These are phyloP conservation scores for Papilio aristodemus DNA, from an alignment of 1,140 invertebrate genomes.

Conservation along the genomic window DNA sequence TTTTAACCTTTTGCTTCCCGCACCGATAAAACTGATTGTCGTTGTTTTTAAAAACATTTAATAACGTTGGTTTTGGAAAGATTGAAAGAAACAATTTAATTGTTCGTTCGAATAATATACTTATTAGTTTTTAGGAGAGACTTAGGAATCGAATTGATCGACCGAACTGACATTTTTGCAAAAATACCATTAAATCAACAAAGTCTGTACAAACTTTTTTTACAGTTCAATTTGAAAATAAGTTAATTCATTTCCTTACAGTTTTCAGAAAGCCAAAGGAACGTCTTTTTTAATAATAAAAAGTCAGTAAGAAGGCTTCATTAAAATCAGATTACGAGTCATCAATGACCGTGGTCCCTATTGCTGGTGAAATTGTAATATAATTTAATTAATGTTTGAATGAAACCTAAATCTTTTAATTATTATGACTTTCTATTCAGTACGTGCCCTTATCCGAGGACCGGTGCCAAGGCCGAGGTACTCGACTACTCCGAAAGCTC, in stretches of 20 bases:
- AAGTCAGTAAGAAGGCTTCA: conserved; percentile 31
- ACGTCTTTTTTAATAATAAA: conserved; percentile 22
- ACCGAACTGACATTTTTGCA: too few species aligned
- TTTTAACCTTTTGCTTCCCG: too few species aligned
- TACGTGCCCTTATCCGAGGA: conserved; percentile 13
- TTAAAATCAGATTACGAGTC: conserved; percentile 33
- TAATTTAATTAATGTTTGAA: conserved; percentile 33
- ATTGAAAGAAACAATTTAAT: too few species aligned
- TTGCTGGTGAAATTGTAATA: conserved; percentile 30
- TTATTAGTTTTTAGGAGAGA: too few species aligned
- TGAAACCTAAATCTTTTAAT: conserved; percentile 29
- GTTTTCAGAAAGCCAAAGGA: conserved; percentile 13
- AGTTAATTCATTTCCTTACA: conserved; percentile 27
- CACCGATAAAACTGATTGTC: too few species aligned
- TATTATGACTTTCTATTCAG: conserved; percentile 28
- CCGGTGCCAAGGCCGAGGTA: conserved; percentile 17
- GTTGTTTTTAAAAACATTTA: too few species aligned
- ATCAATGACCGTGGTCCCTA: conserved; percentile 29
- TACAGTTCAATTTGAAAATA: conserved; percentile 12
- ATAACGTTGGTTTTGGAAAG: too few species aligned
- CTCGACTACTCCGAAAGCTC: conserved; percentile 25
- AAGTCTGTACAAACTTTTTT: background rate
- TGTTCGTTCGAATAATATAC: too few species aligned
- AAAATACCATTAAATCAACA: too few species aligned
- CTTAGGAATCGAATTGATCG: too few species aligned